Conservation (phyloP, 2,113 vertebrate species). For the Prionailurus viverrinus region DNA sequence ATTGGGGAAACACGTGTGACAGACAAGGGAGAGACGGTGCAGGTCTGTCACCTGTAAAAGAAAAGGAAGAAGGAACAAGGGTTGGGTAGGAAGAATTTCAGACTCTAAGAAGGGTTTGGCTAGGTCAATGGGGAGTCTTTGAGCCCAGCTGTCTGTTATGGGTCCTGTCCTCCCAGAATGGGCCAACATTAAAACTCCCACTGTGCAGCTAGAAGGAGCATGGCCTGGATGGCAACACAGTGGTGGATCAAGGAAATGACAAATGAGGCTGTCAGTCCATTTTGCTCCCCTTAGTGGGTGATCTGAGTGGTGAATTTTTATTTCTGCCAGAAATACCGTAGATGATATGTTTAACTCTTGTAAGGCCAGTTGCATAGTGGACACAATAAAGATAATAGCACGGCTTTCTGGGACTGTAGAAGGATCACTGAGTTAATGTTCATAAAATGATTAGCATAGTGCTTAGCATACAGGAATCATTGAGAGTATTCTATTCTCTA, state of each 20-base stretch:
- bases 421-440: background rate
- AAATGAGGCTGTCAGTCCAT: background rate
- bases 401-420: background rate
- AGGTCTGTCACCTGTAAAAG: background rate
- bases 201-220: background rate
- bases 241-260: background rate
- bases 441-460: background rate
- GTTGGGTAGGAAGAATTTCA: background rate
- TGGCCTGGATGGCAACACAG: background rate
- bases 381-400: background rate
- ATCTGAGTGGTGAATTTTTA: background rate
- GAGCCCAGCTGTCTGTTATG: background rate
- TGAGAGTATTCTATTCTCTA: background rate
- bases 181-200: background rate
- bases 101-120: background rate
- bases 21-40: background rate
- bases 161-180: background rate
- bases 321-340: background rate
- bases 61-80: background rate
- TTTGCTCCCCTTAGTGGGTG: background rate
- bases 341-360: background rate
- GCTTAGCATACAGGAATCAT: background rate
- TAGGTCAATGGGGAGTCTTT: background rate
- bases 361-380: background rate
- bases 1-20: background rate